A percentile compares a stretch with the other conserved stretches of the same genome.
Conservation (phyloP, 2,888 invertebrate genomes). For the Cecidostiba fungosa region DNA sequence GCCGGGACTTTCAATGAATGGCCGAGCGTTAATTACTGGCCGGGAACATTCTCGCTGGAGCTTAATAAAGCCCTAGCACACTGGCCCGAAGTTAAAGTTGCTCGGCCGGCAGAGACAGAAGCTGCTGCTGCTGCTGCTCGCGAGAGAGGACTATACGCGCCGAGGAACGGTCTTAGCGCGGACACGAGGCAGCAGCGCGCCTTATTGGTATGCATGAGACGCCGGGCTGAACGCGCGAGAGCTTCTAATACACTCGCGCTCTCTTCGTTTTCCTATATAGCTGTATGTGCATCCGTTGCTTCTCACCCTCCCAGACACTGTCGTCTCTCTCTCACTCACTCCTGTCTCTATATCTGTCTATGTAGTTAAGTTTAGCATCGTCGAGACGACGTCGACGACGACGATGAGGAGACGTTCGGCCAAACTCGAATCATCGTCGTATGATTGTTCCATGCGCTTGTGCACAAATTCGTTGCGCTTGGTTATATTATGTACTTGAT, state of each 20-base stretch:
- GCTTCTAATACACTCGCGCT: slow-evolving; percentile 50
- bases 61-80: slow-evolving; percentile 54
- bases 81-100: slow-evolving; percentile 36
- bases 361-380: background rate
- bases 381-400: background rate
- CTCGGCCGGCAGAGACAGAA: background rate
- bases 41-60: slow-evolving; percentile 32
- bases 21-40: slow-evolving; percentile 58
- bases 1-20: slow-evolving; percentile 54
- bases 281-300: background rate
- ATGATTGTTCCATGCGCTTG: slow-evolving; percentile 29
- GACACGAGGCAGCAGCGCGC: slow-evolving; percentile 10
- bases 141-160: slow-evolving; percentile 20
- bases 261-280: background rate
- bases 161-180: slow-evolving; percentile 48
- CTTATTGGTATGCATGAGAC: slow-evolving; percentile 64
- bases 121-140: background rate
- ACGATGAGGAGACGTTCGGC: background rate
- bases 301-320: background rate
- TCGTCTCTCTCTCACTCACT: background rate
- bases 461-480: slow-evolving; percentile 2
- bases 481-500: background rate
- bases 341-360: background rate
- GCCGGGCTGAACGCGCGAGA: slow-evolving; percentile 19
- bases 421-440: slow-evolving; percentile 42